Evolutionary conservation across 2,113 vertebrate species (phyloP).

Genomic region (Holacanthus passer): DNA sequence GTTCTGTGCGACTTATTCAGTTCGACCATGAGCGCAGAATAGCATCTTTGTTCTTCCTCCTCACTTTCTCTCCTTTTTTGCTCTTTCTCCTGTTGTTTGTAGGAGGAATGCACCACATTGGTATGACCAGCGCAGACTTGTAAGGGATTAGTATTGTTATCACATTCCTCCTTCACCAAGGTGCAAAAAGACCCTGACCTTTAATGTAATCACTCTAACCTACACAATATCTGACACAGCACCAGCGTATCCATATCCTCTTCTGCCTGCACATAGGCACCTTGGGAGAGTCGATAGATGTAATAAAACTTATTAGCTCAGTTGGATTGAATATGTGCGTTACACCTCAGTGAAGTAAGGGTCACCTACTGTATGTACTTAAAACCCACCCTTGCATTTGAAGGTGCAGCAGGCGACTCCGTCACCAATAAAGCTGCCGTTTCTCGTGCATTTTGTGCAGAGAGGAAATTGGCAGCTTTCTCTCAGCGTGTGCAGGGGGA

Average conservation of each 20-base stretch:
- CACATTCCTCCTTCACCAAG: conserved; percentile 60
- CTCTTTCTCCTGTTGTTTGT: conserved; percentile 7
- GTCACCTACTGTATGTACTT: conserved; percentile 7
- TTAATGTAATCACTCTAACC: conserved; percentile 68
- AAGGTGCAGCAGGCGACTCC: conserved; percentile 24
- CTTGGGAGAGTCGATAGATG: conserved; percentile 40
- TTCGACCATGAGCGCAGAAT: conserved; percentile 13
- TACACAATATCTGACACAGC: conserved; percentile 51
- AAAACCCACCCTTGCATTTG: conserved; percentile 10
- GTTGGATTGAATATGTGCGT: conserved; percentile 49
- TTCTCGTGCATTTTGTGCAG: conserved; percentile 22
- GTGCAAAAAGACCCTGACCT: conserved; percentile 71
- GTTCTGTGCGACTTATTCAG: conserved; percentile 4
- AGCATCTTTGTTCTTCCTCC: conserved; percentile 44
- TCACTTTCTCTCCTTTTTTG: conserved; percentile 27
- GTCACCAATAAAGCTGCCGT: conserved; percentile 36
- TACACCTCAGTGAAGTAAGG: conserved; percentile 20
- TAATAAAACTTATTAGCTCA: conserved; percentile 48
- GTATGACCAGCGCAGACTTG: conserved; percentile 45
- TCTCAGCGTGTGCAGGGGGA: conserved; percentile 4
- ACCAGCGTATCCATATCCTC: conserved; percentile 29
- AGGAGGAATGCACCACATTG: conserved; percentile 44
- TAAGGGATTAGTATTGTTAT: conserved; percentile 69
- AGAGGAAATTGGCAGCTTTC: conserved; percentile 32
- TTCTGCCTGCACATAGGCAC: conserved; percentile 30